phyloP scores from a whole-genome alignment of 2,797 vertebrate genomes.

The Lacerta bilineata region DNA sequence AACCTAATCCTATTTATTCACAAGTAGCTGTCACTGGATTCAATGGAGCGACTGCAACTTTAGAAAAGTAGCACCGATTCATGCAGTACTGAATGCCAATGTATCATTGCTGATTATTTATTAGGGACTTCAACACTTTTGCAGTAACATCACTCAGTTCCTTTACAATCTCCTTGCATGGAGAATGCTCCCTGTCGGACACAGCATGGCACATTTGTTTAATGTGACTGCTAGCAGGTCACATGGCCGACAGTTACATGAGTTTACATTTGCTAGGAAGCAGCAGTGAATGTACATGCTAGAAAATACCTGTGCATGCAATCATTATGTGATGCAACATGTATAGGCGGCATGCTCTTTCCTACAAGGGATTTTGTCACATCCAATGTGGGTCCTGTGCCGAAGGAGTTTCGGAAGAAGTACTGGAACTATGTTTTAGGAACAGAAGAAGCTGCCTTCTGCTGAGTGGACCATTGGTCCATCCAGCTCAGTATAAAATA shows the following conservation, averaged over 20 bases:
- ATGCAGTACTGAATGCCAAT: no score
- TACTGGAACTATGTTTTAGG: neutral
- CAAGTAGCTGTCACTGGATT: no score
- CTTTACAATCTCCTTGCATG: neutral
- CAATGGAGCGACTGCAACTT: no score
- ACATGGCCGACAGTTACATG: no score
- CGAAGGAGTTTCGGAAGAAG: neutral
- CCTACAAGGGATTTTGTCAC: neutral
- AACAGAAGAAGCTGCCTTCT: no score
- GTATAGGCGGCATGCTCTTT: neutral
- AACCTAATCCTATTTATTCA: neutral
- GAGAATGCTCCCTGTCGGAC: neutral
- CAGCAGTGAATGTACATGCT: neutral
- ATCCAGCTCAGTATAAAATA: no score
- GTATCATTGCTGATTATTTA: no score
- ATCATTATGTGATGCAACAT: neutral
- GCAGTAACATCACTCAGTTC: no score
- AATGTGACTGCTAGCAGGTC: neutral
- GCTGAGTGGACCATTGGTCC: no score
- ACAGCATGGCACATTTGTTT: neutral
- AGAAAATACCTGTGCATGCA: neutral
- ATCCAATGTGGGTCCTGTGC: neutral
- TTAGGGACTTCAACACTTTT: no score
- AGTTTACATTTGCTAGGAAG: no score
- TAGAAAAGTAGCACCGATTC: no score